Evolutionary conservation across 2,113 vertebrate species (phyloP).

Genomic region (Pomatostomus ruficeps): DNA sequence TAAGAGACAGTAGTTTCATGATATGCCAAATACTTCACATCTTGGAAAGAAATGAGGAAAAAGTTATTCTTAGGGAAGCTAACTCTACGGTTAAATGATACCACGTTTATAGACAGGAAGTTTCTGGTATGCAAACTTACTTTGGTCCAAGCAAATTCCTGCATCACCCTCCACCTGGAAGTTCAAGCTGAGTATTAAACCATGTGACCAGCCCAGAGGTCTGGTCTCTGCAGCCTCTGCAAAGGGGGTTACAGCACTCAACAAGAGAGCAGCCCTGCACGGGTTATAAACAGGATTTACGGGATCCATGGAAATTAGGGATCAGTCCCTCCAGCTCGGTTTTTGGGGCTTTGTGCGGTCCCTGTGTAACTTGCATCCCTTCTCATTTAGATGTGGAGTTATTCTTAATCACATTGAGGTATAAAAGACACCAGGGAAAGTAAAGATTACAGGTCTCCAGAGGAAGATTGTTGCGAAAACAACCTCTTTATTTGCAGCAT

Average conservation of each 20-base stretch:
- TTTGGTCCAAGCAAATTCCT: neutral
- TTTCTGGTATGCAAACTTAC: neutral
- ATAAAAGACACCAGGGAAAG: neutral
- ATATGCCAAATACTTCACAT: neutral
- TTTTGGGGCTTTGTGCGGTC: neutral
- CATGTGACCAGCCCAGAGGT: neutral
- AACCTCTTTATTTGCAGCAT: neutral
- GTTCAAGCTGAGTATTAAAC: neutral
- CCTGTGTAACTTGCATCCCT: neutral
- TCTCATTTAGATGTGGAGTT: neutral
- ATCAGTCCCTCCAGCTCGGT: fast-evolving
- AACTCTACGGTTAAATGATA: neutral
- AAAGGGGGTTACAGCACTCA: neutral
- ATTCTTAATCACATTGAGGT: neutral
- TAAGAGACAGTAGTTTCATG: neutral
- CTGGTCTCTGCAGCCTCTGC: neutral
- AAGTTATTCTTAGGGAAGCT: neutral
- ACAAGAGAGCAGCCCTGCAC: neutral
- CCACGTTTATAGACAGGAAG: neutral
- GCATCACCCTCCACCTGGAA: neutral
- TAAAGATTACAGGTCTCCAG: neutral
- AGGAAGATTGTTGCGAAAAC: neutral
- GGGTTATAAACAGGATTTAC: fast-evolving
- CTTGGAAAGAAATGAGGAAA: neutral
- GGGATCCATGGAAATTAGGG: neutral